Evolutionary conservation across 2,888 invertebrate species (phyloP).

Genomic region (Julus scandinavius): DNA sequence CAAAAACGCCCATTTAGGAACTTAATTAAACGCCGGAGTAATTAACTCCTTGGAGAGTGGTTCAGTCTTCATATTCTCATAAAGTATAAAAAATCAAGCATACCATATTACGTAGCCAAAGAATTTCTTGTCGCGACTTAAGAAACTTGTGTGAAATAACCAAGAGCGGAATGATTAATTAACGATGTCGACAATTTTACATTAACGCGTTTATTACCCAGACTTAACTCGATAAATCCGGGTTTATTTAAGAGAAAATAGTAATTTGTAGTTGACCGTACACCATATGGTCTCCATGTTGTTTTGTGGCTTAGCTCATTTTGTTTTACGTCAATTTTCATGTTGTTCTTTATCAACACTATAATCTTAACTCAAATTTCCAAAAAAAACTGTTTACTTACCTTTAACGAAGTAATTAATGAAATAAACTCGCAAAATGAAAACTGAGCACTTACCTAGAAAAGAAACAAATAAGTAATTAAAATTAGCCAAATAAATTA

Average conservation of each 20-base stretch:
- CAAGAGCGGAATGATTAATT: conserved; percentile 6
- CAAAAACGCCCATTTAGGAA: neutral
- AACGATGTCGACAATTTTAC: neutral
- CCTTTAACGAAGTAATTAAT: neutral
- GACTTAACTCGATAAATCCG: neutral
- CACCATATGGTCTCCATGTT: too few relatives aligned
- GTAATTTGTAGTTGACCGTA: too few relatives aligned
- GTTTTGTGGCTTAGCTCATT: too few relatives aligned
- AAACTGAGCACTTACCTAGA: neutral
- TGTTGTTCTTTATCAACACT: neutral
- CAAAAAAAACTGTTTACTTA: neutral
- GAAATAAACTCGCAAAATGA: too few relatives aligned
- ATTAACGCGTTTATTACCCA: neutral
- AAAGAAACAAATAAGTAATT: neutral
- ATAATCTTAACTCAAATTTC: too few relatives aligned
- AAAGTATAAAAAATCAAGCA: neutral
- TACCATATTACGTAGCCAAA: neutral
- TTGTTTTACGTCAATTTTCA: too few relatives aligned
- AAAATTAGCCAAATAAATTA: too few relatives aligned
- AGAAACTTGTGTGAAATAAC: neutral
- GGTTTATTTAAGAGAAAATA: too few relatives aligned
- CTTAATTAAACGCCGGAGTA: neutral
- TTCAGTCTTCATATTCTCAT: neutral
- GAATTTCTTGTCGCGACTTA: neutral
- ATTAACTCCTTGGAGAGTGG: conserved; percentile 4